phyloP scores from a whole-genome alignment of 2,797 vertebrate genomes.

The Megalops cyprinoides region DNA sequence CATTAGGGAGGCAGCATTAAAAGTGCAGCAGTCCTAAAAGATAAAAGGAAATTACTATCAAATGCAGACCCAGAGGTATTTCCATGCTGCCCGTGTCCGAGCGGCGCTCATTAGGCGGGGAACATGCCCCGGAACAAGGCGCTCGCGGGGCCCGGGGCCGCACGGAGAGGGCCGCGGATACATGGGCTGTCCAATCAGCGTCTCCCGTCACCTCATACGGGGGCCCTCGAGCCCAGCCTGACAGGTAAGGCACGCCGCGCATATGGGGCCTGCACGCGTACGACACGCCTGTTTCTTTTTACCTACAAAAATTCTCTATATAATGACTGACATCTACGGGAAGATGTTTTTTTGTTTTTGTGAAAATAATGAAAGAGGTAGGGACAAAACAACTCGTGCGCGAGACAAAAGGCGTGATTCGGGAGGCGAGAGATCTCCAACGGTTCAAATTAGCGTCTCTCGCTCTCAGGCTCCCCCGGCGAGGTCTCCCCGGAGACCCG shows the following conservation, averaged over 20 bases:
- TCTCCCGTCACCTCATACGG: too few relatives aligned
- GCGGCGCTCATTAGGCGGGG: not conserved
- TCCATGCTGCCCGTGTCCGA: not conserved
- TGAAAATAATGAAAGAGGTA: not conserved
- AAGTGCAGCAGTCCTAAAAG: slow-evolving; percentile 8
- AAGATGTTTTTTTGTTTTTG: not conserved
- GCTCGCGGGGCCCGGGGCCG: too few relatives aligned
- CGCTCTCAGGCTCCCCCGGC: slow-evolving; percentile 51
- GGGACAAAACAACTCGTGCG: not conserved
- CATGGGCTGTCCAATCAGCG: too few relatives aligned
- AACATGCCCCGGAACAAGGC: not conserved
- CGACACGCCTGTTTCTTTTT: too few relatives aligned
- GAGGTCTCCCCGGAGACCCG: slow-evolving; percentile 57
- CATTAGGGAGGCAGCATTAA: not conserved
- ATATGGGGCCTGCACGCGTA: not conserved
- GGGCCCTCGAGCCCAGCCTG: too few relatives aligned
- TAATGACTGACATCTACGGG: not conserved
- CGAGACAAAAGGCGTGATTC: slow-evolving; percentile 42
- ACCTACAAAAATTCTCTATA: not conserved
- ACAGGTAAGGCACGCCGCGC: too few relatives aligned
- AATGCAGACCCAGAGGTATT: not conserved
- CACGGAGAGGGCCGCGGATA: too few relatives aligned
- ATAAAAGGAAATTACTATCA: not conserved
- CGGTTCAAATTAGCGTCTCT: slow-evolving; percentile 61
- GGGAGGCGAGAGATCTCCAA: slow-evolving; percentile 46